Percentiles rank a stretch among this genome's conserved stretches.
These are phyloP conservation scores for Sturnira hondurensis DNA, from an alignment of 2,113 vertebrate genomes.

Conservation along the genomic window DNA sequence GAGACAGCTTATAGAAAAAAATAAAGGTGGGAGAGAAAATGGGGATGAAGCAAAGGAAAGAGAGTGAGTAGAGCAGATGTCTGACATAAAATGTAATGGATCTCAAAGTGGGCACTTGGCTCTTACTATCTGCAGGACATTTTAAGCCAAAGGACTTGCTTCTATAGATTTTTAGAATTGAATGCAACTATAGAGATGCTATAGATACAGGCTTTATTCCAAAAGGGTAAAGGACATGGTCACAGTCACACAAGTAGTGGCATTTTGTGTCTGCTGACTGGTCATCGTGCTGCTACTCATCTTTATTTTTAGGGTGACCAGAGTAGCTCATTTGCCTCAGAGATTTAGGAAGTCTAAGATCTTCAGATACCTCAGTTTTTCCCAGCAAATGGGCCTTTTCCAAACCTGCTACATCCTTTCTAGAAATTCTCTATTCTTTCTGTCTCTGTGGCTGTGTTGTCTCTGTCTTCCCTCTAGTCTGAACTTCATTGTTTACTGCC, in stretches of 20 bases:
- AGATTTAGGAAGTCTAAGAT: constrained; percentile 16
- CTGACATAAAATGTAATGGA: background rate
- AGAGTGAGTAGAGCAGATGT: background rate
- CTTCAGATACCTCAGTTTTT: background rate
- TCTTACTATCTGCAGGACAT: constrained; percentile 56
- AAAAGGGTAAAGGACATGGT: constrained; percentile 53
- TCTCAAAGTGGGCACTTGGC: constrained; percentile 22
- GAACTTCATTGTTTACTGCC: background rate
- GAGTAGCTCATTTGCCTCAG: constrained; percentile 59
- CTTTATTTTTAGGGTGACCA: constrained; percentile 69
- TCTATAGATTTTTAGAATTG: constrained; percentile 47
- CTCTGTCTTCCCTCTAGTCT: background rate
- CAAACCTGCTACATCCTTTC: background rate
- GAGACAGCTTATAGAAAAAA: background rate
- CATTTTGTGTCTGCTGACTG: constrained; percentile 32
- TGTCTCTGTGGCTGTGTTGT: background rate
- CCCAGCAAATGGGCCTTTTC: background rate
- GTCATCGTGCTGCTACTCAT: constrained; percentile 11
- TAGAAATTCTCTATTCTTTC: background rate
- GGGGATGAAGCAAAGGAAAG: background rate
- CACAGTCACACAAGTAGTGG: constrained; percentile 38
- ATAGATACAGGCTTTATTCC: constrained; percentile 45
- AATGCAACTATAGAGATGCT: constrained; percentile 51
- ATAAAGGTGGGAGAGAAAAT: background rate
- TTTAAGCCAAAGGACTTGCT: constrained; percentile 65